Conservation (phyloP, 2,888 invertebrate species). For the Venusia cambrica region DNA sequence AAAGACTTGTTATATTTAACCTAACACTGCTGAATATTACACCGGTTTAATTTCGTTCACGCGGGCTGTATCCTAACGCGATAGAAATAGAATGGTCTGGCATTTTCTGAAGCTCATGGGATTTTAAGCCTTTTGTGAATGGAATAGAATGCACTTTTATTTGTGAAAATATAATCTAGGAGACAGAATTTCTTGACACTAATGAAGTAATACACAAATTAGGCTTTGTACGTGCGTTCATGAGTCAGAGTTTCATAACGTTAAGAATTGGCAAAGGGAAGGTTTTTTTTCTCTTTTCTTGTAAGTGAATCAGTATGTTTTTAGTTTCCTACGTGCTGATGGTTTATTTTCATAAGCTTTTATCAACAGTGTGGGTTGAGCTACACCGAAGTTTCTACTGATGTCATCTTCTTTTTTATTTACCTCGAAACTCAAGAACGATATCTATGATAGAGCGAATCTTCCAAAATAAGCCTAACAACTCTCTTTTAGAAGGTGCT, state of each 20-base stretch:
- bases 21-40: slow-evolving; percentile 5
- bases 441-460: too few species aligned
- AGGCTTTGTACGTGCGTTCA: slow-evolving; percentile 11
- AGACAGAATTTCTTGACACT: slow-evolving; percentile 15
- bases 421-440: too few species aligned
- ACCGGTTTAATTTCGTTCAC: slow-evolving; percentile 8
- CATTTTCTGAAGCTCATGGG: background rate
- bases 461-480: too few species aligned
- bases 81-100: slow-evolving; percentile 18
- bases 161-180: slow-evolving; percentile 2
- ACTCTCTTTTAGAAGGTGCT: too few species aligned
- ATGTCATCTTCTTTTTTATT: too few species aligned
- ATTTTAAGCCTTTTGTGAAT: slow-evolving; percentile 6
- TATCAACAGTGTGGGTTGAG: too few species aligned
- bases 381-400: too few species aligned
- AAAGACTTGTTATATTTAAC: slow-evolving; percentile 11
- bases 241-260: slow-evolving; percentile 18
- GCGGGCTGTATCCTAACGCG: slow-evolving; percentile 5
- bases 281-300: slow-evolving; percentile 10
- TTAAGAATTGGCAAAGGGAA: slow-evolving; percentile 13
- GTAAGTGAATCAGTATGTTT: slow-evolving; percentile 12
- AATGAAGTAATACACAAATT: slow-evolving; percentile 20
- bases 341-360: too few species aligned
- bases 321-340: too few species aligned
- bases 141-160: slow-evolving; percentile 9